These are phyloP conservation scores for Holothuria glaberrima DNA, from an alignment of 35 echinoderm and acorn worm species.

Conservation along the genomic window DNA sequence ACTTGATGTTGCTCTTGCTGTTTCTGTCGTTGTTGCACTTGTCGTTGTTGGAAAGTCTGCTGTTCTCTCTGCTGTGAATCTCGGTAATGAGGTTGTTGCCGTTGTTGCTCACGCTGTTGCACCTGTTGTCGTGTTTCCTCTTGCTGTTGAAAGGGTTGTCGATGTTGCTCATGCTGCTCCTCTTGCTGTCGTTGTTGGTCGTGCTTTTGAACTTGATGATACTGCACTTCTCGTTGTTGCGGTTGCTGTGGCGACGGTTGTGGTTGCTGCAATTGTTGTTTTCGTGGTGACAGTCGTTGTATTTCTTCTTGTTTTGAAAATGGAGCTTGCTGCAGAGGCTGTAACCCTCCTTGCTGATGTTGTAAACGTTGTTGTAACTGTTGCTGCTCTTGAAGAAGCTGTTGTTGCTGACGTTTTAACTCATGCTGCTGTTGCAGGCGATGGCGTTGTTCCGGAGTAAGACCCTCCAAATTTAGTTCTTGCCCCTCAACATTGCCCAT, in stretches of 20 bases:
- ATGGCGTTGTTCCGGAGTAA: constrained; percentile 45
- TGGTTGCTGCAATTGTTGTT: not conserved
- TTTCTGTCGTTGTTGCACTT: not conserved
- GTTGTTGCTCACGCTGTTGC: not conserved
- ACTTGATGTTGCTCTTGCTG: constrained; percentile 23
- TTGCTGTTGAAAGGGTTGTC: not conserved
- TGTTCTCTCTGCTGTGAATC: constrained; percentile 3
- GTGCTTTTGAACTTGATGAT: too few relatives aligned
- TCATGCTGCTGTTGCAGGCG: constrained; percentile 35
- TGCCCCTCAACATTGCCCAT: constrained; percentile 62
- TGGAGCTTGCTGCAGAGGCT: not conserved
- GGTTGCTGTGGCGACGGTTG: not conserved
- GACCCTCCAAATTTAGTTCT: constrained; percentile 41
- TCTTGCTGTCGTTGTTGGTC: too few relatives aligned
- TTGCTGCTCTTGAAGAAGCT: constrained; percentile 13
- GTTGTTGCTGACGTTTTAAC: constrained; percentile 35
- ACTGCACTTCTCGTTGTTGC: not conserved
- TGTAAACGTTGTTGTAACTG: constrained; percentile 37
- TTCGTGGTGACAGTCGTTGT: not conserved
- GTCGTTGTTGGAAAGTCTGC: constrained; percentile 7
- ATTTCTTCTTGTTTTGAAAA: not conserved
- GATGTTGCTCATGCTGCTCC: not conserved
- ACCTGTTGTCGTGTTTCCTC: not conserved
- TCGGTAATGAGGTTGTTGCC: not conserved
- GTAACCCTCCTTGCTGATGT: constrained; percentile 2